Evolutionary conservation across 2,888 invertebrate genomes (phyloP), one percentile per base, ranked within the genome.

Genomic region (Lordiphosa andalusiaca): DNA sequence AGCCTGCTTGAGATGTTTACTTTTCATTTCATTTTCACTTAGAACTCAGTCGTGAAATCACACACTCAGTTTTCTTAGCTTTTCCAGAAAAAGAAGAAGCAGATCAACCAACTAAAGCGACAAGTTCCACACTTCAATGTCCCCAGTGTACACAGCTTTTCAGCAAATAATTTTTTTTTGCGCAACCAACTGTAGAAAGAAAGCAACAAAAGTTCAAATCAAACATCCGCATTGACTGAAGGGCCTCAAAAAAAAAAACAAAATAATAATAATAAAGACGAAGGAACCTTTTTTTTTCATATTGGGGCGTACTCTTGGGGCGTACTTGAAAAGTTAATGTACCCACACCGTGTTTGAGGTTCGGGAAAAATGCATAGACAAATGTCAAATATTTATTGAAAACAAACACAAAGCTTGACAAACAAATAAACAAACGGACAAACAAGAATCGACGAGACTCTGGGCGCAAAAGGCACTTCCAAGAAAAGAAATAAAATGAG

Each of bases 361-460:
- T 57, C 58, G 65, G 76, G 63, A 71, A 82, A 59, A 76, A 76
- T 73, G 76, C 81, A 76, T 84, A 82, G 82, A 83, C 82, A 83
- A 85, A 82, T 82, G 82, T 85, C 82, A 82, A 82, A 82, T 82
- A 82, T 82, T 82, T 82, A 82, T 82, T 82, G 77, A 85, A 81
- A 73, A 77, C 67, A 83, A 85, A 85, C 81, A 85, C 81, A 84
- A 61, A 49, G 57, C 68, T 44, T 42, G 52, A 51, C 69, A 73
- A 83, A 76, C 81, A 80, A 71, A 69, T 61, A 77, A 74, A 80
- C 73, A 82, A 78, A 67, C 84, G 68, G 73, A 81, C 84, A 77
- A 77, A 84, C 77, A 77, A 73, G 84, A 62, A 59, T 58, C 56
- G 56, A 41, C 54, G 40, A 33, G 38, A 49, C 42, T 47, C 13